These are phyloP conservation scores for Synanthedon tipuliformis DNA, from an alignment of 2,888 invertebrate genomes.

Conservation along the genomic window DNA sequence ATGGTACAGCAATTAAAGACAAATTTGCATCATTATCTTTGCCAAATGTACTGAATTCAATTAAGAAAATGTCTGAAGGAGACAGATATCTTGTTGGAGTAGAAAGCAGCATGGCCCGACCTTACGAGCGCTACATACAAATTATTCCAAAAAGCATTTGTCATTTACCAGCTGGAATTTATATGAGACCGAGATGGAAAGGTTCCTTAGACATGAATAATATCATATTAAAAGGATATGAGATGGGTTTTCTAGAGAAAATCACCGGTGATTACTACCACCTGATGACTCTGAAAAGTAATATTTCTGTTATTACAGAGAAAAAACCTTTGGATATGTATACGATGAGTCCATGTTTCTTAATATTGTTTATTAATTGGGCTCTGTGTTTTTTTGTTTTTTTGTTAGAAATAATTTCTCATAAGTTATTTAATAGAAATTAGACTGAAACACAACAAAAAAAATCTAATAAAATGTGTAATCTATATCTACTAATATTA, in stretches of 20 bases:
- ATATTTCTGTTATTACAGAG: background rate
- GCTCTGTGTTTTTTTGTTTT: background rate
- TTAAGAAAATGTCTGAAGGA: constrained; percentile 23
- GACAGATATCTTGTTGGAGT: constrained; percentile 25
- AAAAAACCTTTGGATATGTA: background rate
- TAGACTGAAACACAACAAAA: too few relatives aligned
- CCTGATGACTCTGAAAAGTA: background rate
- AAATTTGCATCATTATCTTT: constrained; percentile 15
- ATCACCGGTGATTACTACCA: constrained; percentile 7
- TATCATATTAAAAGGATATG: constrained; percentile 17
- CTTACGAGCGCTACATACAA: constrained; percentile 20
- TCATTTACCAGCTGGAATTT: constrained; percentile 17
- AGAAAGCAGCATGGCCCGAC: constrained; percentile 13
- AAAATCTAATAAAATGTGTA: too few relatives aligned
- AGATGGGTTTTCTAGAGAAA: constrained; percentile 24
- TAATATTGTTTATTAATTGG: background rate
- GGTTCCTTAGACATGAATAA: constrained; percentile 19
- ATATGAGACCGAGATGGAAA: constrained; percentile 41
- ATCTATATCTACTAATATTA: too few relatives aligned
- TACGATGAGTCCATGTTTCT: background rate
- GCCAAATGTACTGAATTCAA: constrained; percentile 10
- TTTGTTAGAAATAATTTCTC: background rate
- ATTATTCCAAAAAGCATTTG: constrained; percentile 20
- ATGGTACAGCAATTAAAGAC: constrained; percentile 17
- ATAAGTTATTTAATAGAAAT: background rate